phyloP scores from a whole-genome alignment of 2,113 vertebrate species.

The Xiphophorus maculatus region DNA sequence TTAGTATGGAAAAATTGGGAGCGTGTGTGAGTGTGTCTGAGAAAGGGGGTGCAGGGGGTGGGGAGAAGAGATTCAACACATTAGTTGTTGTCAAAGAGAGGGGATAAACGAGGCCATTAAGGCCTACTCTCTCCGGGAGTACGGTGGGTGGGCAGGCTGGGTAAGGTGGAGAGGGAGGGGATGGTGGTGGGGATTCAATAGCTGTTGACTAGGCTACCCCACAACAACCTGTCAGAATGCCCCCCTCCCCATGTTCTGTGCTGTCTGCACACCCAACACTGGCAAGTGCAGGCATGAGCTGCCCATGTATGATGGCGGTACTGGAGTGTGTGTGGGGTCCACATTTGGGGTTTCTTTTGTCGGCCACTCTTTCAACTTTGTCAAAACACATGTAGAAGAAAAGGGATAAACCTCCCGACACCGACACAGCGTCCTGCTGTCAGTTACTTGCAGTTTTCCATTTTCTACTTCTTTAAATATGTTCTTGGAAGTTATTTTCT shows the following conservation, averaged over 20 bases:
- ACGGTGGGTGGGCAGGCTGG: constrained; percentile 73
- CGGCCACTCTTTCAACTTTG: constrained; percentile 32
- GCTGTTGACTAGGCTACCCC: constrained; percentile 80
- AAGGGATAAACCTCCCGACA: neutral
- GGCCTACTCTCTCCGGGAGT: constrained; percentile 69
- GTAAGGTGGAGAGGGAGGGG: constrained; percentile 47
- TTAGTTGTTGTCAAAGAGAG: constrained; percentile 76
- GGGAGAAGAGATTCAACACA: constrained; percentile 54
- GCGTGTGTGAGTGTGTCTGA: neutral
- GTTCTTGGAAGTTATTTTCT: constrained; percentile 9
- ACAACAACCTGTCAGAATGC: constrained; percentile 82
- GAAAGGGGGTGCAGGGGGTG: neutral
- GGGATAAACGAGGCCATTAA: constrained; percentile 80
- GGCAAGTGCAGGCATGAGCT: constrained; percentile 72
- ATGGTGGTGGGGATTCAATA: constrained; percentile 57
- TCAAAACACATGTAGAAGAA: constrained; percentile 42
- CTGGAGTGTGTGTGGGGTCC: constrained; percentile 62
- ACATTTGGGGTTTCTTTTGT: constrained; percentile 26
- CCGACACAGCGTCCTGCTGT: neutral
- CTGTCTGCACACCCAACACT: constrained; percentile 50
- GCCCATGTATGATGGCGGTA: constrained; percentile 36
- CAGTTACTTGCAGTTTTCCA: neutral
- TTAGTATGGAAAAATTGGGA: constrained; percentile 4
- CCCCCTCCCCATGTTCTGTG: constrained; percentile 54
- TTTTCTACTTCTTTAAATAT: neutral